These are phyloP conservation scores for Trachelus iudaicus DNA, from an alignment of 2,888 invertebrate species.

Conservation along the genomic window DNA sequence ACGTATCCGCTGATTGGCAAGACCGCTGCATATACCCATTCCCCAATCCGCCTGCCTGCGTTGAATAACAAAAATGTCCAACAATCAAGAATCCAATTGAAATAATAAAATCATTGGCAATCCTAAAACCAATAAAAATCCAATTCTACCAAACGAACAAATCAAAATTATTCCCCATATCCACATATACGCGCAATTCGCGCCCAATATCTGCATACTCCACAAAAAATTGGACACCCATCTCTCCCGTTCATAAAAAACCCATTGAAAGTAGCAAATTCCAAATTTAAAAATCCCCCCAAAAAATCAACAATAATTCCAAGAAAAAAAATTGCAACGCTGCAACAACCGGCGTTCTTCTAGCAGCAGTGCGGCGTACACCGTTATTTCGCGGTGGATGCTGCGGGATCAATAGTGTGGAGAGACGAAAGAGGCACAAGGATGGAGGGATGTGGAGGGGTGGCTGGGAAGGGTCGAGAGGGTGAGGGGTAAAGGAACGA, in stretches of 20 bases:
- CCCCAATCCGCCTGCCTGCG: not conserved
- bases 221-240: not conserved
- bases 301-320: not conserved
- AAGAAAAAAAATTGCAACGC: not conserved
- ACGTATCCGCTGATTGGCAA: not conserved
- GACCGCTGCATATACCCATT: not conserved
- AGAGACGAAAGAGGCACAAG: slow-evolving; percentile 50
- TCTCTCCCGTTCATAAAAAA: not conserved
- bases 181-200: not conserved
- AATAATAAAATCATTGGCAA: not conserved
- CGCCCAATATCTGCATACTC: not conserved
- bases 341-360: not conserved
- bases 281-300: not conserved
- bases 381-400: slow-evolving; percentile 65
- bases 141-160: not conserved
- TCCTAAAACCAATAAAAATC: not conserved
- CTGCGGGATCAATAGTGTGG: slow-evolving; percentile 65
- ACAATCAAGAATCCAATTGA: not conserved
- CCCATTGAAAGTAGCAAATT: not conserved
- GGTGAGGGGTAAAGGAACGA: slow-evolving; percentile 30
- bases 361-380: slow-evolving; percentile 40
- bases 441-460: slow-evolving; percentile 1
- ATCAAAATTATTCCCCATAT: not conserved
- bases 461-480: slow-evolving; percentile 37
- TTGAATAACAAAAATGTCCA: not conserved